These are phyloP conservation scores for Andrena minutula DNA, from an alignment of 2,888 invertebrate genomes.

Conservation along the genomic window DNA sequence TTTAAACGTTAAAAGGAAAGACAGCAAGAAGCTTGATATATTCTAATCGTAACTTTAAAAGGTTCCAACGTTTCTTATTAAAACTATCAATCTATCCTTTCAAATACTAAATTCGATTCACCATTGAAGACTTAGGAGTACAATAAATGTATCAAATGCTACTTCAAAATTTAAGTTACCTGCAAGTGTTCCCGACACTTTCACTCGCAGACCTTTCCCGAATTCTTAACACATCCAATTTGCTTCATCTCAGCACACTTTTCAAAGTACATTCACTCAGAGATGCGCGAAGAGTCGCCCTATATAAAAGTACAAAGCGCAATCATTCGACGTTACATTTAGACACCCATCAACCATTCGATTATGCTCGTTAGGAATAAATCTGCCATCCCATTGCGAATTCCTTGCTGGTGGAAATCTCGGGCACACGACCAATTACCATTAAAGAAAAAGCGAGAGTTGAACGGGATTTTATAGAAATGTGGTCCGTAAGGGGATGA, in stretches of 20 bases:
- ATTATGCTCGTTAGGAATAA: slow-evolving; percentile 25
- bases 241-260: neutral
- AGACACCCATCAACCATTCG: neutral
- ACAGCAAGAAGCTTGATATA: neutral
- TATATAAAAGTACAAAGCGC: slow-evolving; percentile 47
- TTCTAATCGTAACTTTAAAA: too few relatives aligned
- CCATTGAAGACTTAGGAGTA: neutral
- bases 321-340: slow-evolving; percentile 10
- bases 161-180: neutral
- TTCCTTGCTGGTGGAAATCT: neutral
- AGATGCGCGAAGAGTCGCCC: neutral
- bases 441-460: slow-evolving; percentile 7
- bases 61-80: too few relatives aligned
- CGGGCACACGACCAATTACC: neutral
- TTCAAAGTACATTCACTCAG: neutral
- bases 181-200: neutral
- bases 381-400: slow-evolving; percentile 9
- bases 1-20: neutral
- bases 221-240: slow-evolving; percentile 5
- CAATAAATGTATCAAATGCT: neutral
- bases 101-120: too few relatives aligned
- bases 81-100: too few relatives aligned
- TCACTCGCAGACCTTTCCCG: neutral
- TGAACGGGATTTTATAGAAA: slow-evolving; percentile 19
- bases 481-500: neutral